Evolutionary conservation across 2,888 invertebrate genomes (phyloP).

Genomic region (Eupithecia inturbata): DNA sequence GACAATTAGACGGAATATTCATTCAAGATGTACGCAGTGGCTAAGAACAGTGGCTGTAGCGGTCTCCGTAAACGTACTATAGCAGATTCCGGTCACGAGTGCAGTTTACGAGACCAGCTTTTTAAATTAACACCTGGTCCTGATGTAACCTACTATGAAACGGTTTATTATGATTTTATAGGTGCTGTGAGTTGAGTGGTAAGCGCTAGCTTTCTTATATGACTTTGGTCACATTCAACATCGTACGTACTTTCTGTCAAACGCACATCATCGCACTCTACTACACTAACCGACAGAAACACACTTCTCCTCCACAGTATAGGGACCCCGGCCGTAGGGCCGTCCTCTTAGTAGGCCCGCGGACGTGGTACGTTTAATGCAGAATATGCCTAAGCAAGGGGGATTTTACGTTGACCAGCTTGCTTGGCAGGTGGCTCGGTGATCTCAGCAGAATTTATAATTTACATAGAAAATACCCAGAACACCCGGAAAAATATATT

Average conservation of each 20-base stretch:
- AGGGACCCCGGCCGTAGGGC: too few species aligned
- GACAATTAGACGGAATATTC: conserved; percentile 16
- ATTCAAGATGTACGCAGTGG: conserved; percentile 15
- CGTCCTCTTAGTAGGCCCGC: too few species aligned
- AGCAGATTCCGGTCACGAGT: neutral
- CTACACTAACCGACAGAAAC: too few species aligned
- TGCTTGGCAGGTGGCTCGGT: too few species aligned
- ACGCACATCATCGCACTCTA: too few species aligned
- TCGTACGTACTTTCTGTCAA: too few species aligned
- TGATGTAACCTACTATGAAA: neutral
- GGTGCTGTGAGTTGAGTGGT: neutral
- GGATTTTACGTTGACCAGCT: neutral
- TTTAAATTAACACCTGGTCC: neutral
- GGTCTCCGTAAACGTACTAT: conserved; percentile 8
- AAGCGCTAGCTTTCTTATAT: neutral
- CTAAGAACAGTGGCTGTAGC: conserved; percentile 9
- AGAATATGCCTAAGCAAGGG: too few species aligned
- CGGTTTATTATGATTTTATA: neutral
- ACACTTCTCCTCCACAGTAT: too few species aligned
- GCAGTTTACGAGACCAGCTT: conserved; percentile 6
- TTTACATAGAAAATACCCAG: too few species aligned
- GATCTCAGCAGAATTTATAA: too few species aligned
- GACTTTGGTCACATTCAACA: neutral
- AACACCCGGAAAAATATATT: too few species aligned
- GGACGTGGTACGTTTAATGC: too few species aligned